Evolutionary conservation across 2,797 vertebrate genomes (phyloP).

Genomic region (Acanthiza pusilla): DNA sequence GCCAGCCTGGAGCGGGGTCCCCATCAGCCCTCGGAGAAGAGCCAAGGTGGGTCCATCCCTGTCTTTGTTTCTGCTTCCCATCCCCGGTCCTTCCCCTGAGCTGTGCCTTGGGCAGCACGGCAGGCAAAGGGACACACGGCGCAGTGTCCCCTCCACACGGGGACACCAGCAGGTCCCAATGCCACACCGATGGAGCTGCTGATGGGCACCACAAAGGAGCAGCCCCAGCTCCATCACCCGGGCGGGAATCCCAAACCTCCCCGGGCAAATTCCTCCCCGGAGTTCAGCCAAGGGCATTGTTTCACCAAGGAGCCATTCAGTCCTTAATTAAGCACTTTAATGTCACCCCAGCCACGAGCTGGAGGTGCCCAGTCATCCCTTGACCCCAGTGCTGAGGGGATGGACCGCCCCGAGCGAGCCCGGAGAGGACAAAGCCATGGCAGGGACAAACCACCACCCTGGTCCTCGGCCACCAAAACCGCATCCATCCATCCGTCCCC

Average conservation of each 20-base stretch:
- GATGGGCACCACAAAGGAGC: neutral
- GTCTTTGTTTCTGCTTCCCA: neutral
- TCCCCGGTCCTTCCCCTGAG: neutral
- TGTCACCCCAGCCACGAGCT: neutral
- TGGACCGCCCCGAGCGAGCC: neutral
- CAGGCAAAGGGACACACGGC: accelerated
- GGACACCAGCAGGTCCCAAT: accelerated
- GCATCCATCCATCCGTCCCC: neutral
- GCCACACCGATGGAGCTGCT: accelerated
- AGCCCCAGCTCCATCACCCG: neutral
- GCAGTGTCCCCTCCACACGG: neutral
- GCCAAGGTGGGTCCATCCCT: neutral
- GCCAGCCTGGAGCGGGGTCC: accelerated
- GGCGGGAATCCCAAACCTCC: neutral
- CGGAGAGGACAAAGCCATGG: neutral
- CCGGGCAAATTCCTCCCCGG: neutral
- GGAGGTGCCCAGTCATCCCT: neutral
- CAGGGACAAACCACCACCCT: neutral
- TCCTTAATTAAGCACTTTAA: neutral
- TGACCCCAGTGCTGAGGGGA: neutral
- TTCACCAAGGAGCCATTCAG: neutral
- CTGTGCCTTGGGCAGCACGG: neutral
- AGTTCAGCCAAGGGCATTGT: neutral
- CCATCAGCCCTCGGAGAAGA: neutral
- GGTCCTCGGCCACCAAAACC: neutral